Evolutionary conservation across 2,888 invertebrate species (phyloP).

Genomic region (Lymantria monacha): DNA sequence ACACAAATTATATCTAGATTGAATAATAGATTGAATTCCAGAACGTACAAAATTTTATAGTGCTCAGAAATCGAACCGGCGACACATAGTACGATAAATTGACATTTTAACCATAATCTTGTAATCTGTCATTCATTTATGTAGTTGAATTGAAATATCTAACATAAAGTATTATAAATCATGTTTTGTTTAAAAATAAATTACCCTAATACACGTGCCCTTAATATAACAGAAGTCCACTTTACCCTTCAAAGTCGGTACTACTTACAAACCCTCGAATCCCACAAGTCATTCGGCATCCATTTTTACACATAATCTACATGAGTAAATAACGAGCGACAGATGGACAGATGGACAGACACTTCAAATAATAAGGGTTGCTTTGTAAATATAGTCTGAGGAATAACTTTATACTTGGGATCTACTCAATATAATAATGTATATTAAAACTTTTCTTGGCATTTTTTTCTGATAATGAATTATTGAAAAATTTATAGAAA

Average conservation of each 20-base stretch:
- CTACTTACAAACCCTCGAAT: conserved; percentile 3
- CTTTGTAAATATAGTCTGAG: conserved; percentile 1
- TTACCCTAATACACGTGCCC: background rate
- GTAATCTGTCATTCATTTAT: no score
- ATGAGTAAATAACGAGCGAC: conserved; percentile 28
- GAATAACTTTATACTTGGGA: background rate
- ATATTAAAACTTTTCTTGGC: background rate
- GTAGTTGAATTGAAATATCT: no score
- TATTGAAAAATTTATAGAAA: no score
- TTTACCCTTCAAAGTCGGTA: conserved; percentile 4
- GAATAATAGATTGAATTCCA: no score
- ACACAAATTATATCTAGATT: no score
- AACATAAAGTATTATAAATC: no score
- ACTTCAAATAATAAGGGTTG: conserved; percentile 34
- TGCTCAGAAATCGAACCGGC: no score
- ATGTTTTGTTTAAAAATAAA: background rate
- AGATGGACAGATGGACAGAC: conserved; percentile 11
- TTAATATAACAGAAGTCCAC: background rate
- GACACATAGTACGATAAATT: no score
- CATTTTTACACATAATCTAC: conserved; percentile 22
- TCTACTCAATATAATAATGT: background rate
- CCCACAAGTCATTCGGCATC: conserved; percentile 13
- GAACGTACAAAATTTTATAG: no score
- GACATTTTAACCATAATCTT: no score
- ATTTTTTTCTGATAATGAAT: no score